Evolutionary conservation across 2,113 vertebrate genomes (phyloP).

Genomic region (Mastomys coucha): DNA sequence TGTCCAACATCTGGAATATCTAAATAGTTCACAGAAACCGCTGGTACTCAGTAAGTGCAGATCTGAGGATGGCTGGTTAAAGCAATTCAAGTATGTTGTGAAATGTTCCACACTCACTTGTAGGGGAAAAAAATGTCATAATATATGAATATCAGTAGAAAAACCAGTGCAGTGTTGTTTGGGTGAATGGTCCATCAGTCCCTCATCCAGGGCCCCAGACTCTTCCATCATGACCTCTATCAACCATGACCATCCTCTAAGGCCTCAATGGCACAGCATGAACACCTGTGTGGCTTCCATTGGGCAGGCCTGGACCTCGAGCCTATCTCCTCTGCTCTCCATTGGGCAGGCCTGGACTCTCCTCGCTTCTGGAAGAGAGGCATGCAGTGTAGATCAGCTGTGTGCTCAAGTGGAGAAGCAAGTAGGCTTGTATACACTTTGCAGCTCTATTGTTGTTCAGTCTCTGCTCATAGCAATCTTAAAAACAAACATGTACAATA

Average conservation of each 20-base stretch:
- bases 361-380: too few species aligned
- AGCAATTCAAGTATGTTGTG: background rate
- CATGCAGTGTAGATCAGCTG: fast-evolving
- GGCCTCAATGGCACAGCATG: too few species aligned
- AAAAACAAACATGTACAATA: background rate
- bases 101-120: background rate
- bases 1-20: too few species aligned
- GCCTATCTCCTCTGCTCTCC: too few species aligned
- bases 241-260: background rate
- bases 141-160: background rate
- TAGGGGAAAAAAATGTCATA: too few species aligned
- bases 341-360: background rate
- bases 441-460: background rate
- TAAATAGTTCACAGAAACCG: background rate
- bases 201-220: fast-evolving
- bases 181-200: too few species aligned
- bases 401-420: background rate
- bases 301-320: background rate
- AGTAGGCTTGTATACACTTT: too few species aligned
- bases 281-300: background rate
- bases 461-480: background rate
- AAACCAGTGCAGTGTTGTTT: fast-evolving
- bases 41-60: background rate
- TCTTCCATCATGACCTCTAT: too few species aligned
- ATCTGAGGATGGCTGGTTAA: background rate